Conservation (phyloP, 2,113 vertebrate genomes). For the Callipepla californica region DNA sequence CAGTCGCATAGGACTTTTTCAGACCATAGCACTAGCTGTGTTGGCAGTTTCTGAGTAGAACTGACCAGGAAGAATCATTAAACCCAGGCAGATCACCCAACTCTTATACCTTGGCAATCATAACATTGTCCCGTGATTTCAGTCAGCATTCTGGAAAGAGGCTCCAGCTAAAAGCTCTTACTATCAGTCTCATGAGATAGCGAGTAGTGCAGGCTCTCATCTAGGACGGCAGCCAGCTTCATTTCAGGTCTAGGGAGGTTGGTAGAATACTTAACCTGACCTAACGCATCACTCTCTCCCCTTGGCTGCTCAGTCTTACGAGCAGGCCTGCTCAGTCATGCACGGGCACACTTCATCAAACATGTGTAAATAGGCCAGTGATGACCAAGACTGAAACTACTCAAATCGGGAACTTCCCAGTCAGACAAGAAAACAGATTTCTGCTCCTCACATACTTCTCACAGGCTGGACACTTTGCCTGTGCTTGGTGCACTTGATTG, state of each 20-base stretch:
- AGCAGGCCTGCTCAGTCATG: conserved; percentile 30
- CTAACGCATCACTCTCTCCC: neutral
- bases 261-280: neutral
- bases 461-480: neutral
- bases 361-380: neutral
- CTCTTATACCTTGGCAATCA: neutral
- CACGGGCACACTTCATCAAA: neutral
- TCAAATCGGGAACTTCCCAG: conserved; percentile 36
- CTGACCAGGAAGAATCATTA: neutral
- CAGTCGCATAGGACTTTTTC: neutral
- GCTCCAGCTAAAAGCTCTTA: neutral
- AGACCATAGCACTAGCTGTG: neutral
- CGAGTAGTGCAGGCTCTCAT: neutral
- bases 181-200: neutral
- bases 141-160: neutral
- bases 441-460: fast-evolving
- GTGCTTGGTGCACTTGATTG: neutral
- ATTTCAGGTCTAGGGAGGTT: neutral
- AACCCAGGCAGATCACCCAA: neutral
- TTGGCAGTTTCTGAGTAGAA: neutral
- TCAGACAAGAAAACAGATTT: neutral
- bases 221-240: neutral
- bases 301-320: neutral
- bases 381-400: conserved; percentile 55
- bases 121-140: fast-evolving